Evolutionary conservation across 2,113 vertebrate species (phyloP).

Genomic region (Accipiter virgatus): DNA sequence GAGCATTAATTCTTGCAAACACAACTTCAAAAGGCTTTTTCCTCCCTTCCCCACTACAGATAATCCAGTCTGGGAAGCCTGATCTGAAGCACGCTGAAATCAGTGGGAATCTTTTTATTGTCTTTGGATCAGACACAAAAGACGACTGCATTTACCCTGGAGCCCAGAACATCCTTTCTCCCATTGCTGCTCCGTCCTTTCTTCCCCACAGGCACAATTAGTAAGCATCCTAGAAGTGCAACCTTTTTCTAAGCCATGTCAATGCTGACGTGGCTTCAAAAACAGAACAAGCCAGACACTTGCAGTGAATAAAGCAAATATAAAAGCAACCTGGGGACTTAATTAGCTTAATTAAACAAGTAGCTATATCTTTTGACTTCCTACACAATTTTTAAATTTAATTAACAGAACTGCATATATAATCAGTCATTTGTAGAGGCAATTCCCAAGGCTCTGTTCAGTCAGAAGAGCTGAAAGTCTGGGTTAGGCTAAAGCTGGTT

Average conservation of each 20-base stretch:
- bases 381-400: slow-evolving; percentile 60
- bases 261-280: slow-evolving; percentile 15
- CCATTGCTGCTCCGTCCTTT: not conserved
- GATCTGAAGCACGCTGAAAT: not conserved
- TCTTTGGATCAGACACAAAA: not conserved
- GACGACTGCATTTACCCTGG: not conserved
- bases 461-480: not conserved
- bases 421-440: slow-evolving; percentile 26
- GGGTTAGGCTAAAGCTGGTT: not conserved
- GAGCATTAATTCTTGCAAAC: not conserved
- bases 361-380: slow-evolving; percentile 54
- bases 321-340: slow-evolving; percentile 57
- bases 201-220: slow-evolving; percentile 29
- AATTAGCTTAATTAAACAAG: slow-evolving; percentile 66
- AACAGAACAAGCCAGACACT: slow-evolving; percentile 45
- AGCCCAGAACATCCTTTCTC: slow-evolving; percentile 21
- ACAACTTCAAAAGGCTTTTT: not conserved
- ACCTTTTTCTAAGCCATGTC: not conserved
- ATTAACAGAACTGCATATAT: slow-evolving; percentile 57
- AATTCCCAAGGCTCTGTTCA: slow-evolving; percentile 49
- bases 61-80: not conserved
- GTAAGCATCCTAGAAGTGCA: not conserved
- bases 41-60: not conserved
- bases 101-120: not conserved
- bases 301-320: slow-evolving; percentile 45